Base-by-base conservation (phyloP, 2,888 invertebrate genomes). In the Icerya purchasi region DNA sequence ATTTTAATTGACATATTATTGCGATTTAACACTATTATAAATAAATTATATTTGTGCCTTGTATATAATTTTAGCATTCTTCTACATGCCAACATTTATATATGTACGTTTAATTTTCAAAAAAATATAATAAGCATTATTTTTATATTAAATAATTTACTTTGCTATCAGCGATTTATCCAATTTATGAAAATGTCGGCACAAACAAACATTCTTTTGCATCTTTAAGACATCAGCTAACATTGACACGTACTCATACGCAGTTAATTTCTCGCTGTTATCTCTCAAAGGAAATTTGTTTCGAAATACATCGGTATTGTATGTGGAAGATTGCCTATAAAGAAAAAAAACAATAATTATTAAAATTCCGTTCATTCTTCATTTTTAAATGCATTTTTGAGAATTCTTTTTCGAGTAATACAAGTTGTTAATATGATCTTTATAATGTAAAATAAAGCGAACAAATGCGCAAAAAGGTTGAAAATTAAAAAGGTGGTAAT, bases 201-300 rank as follows among this genome's bases (percentile, higher is more conserved):
- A 96, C 5, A 98, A 71, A 67, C 92, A 90, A 14, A 96, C 76
- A 73, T 97, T 98, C 73, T 98, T 98, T 69, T 86, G 84, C 78
- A 98, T 84, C 67, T 85, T 82, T 60, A 97, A 74, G 57, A 87
- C 84, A 73, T 98, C 97, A 49, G 80, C 75, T 60, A 98, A 79
- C 72, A 96, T 84, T 53, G 79, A 79, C 1, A 92, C 84, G 72
- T 87, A 93, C 68, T 92, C 88, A 49, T 74, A 68, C 0, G 74
- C 70, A 61, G 74, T 73, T 21, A 80, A 59, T 66, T 49, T 68
- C 3, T 69, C 69, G 1, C 70, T 71, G 5, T 70, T 67, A 50
- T 71, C 70, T 21, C 78, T 74, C 54, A 82, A 69, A 8, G 81
- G 77, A 68, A 82, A 81, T 22, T 75, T 54, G 61, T 64, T 50